These are phyloP conservation scores for Crocallis elinguaria DNA, from an alignment of 2,888 invertebrate genomes.

Conservation along the genomic window DNA sequence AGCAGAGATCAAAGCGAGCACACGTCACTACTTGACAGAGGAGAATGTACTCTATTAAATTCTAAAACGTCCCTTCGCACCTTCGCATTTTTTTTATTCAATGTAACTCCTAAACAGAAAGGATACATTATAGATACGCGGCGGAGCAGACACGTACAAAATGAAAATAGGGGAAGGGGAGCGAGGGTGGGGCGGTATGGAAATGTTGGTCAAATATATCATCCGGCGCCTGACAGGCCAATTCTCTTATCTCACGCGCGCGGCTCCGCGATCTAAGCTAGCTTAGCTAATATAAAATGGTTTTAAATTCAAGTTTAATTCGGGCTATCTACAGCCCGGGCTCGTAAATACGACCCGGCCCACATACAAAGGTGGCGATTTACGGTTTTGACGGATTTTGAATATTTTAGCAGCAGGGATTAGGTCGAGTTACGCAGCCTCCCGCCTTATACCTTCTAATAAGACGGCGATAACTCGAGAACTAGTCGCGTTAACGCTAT, in stretches of 20 bases:
- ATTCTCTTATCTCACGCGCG: conserved; percentile 92
- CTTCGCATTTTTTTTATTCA: conserved; percentile 74
- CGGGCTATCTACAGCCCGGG: conserved; percentile 78
- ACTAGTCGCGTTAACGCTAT: conserved; percentile 22
- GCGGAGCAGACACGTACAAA: conserved; percentile 82
- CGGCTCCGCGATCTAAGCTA: conserved; percentile 84
- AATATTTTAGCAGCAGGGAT: conserved; percentile 74
- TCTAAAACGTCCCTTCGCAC: conserved; percentile 69
- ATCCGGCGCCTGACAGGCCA: conserved; percentile 94
- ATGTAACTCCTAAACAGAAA: conserved; percentile 77
- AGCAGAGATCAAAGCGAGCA: conserved; percentile 45
- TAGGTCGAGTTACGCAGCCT: conserved; percentile 62
- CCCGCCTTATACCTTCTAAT: conserved; percentile 56
- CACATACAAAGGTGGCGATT: conserved; percentile 78
- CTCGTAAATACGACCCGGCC: conserved; percentile 71
- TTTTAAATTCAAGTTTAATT: conserved; percentile 85
- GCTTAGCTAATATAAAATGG: conserved; percentile 86
- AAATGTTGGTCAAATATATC: conserved; percentile 96
- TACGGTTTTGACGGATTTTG: conserved; percentile 81
- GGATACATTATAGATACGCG: conserved; percentile 82
- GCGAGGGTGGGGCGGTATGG: conserved; percentile 85
- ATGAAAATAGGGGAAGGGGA: conserved; percentile 80
- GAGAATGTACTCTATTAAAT: conserved; percentile 71
- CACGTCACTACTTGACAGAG: conserved; percentile 63
- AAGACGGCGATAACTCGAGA: conserved; percentile 60